These are phyloP conservation scores for Parapsyche elsis DNA, from an alignment of 1,140 invertebrate genomes.

Conservation along the genomic window DNA sequence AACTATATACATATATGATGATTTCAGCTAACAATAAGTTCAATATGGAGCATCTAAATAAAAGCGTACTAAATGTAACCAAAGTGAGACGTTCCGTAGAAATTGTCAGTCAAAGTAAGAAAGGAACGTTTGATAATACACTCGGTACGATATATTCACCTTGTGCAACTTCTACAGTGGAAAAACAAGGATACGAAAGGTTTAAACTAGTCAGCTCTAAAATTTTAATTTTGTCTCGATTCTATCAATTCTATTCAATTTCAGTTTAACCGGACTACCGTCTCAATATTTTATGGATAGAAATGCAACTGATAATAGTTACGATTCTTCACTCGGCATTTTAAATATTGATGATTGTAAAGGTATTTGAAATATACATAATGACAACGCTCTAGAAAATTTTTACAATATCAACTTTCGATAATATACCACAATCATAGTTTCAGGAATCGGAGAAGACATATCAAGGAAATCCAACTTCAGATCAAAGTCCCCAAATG, in stretches of 20 bases:
- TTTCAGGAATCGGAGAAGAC: slow-evolving; percentile 27
- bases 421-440: background rate
- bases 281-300: slow-evolving; percentile 7
- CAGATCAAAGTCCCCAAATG: background rate
- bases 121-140: background rate
- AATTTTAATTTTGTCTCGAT: too few species aligned
- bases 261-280: slow-evolving; percentile 48
- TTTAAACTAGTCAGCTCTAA: slow-evolving; percentile 11
- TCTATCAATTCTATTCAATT: background rate
- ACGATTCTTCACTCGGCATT: slow-evolving; percentile 52
- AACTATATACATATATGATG: too few species aligned
- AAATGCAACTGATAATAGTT: slow-evolving; percentile 26
- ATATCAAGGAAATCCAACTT: slow-evolving; percentile 4
- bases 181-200: slow-evolving; percentile 48
- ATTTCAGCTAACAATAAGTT: too few species aligned
- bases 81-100: slow-evolving; percentile 7
- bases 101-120: background rate
- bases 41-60: background rate
- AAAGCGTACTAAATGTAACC: background rate
- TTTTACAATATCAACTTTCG: background rate
- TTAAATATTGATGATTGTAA: slow-evolving; percentile 47
- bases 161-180: slow-evolving; percentile 49
- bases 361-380: too few species aligned
- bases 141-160: background rate
- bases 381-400: too few species aligned